Percentiles rank a stretch among this genome's conserved stretches.
These are phyloP conservation scores for Steinernema carpocapsae DNA, from an alignment of 2,888 invertebrate species.

Conservation along the genomic window DNA sequence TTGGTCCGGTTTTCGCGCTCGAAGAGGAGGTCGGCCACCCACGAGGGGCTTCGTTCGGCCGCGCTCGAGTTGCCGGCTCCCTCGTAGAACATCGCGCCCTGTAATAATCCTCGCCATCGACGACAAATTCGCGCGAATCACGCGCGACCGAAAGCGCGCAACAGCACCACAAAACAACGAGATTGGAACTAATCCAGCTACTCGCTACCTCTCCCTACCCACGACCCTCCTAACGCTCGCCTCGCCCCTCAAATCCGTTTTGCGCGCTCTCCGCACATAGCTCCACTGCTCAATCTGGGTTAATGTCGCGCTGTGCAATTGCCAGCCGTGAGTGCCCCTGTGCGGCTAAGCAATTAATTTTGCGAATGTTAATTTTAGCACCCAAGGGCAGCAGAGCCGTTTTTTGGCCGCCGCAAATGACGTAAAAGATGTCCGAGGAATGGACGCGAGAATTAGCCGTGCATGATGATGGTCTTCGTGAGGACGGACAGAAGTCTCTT, in stretches of 20 bases:
- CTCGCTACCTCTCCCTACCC: neutral
- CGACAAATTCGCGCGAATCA: neutral
- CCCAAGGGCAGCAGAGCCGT: slow-evolving; percentile 12
- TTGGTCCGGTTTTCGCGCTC: slow-evolving; percentile 48
- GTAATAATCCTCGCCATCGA: neutral
- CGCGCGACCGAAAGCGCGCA: slow-evolving; percentile 4
- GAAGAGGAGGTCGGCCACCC: slow-evolving; percentile 51
- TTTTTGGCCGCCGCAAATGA: slow-evolving; percentile 6
- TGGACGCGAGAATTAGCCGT: slow-evolving; percentile 29
- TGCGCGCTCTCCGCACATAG: neutral
- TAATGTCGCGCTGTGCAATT: slow-evolving; percentile 34
- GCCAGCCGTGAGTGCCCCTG: slow-evolving; percentile 14
- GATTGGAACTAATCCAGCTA: slow-evolving; percentile 30
- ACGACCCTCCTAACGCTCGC: neutral
- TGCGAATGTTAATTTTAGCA: slow-evolving; percentile 28
- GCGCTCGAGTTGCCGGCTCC: no score
- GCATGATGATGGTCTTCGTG: neutral
- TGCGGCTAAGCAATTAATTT: slow-evolving; percentile 33
- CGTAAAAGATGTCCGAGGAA: slow-evolving; percentile 31
- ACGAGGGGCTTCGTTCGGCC: slow-evolving; percentile 32
- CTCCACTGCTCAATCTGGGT: slow-evolving; percentile 23
- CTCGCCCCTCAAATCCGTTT: slow-evolving; percentile 32
- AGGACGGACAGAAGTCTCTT: neutral
- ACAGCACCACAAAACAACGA: neutral
- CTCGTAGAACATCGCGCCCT: slow-evolving; percentile 8